These are phyloP conservation scores for Engraulis encrasicolus DNA, from an alignment of 2,113 vertebrate species.

Conservation along the genomic window DNA sequence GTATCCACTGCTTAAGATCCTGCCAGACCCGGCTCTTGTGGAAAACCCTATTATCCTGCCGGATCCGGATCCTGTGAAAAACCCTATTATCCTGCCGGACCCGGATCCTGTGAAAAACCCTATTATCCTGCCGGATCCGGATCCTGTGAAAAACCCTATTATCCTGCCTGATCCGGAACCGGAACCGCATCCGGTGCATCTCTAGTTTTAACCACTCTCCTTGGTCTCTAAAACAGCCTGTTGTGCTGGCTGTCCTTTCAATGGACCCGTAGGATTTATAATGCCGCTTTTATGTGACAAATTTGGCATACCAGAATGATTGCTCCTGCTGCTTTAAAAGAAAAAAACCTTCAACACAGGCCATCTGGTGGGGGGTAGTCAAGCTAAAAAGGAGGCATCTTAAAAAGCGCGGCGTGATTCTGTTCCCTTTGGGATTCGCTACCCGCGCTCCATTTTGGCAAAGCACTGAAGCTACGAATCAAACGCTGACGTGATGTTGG, in stretches of 20 bases:
- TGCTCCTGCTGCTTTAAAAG: background rate
- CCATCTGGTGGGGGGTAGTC: background rate
- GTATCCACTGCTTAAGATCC: too few species aligned
- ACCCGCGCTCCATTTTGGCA: background rate
- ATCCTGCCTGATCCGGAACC: too few species aligned
- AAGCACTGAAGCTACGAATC: background rate
- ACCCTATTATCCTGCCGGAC: too few species aligned
- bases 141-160: too few species aligned
- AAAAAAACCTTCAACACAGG: too few species aligned
- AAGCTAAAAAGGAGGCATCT: background rate
- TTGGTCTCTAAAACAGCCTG: background rate
- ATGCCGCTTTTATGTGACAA: background rate
- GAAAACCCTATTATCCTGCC: too few species aligned
- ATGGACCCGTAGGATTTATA: background rate
- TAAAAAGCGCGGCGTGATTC: background rate
- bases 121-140: too few species aligned
- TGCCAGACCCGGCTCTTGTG: too few species aligned
- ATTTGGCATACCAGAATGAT: background rate
- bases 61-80: too few species aligned
- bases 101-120: too few species aligned
- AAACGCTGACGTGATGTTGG: background rate
- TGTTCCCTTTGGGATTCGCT: background rate
- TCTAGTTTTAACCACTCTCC: slow-evolving; percentile 1
- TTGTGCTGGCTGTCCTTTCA: background rate
- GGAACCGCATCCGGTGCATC: too few species aligned